Percentiles rank a stretch among this genome's conserved stretches.
phyloP scores from a whole-genome alignment of 2,113 vertebrate species.

The Oenanthe oenanthe region DNA sequence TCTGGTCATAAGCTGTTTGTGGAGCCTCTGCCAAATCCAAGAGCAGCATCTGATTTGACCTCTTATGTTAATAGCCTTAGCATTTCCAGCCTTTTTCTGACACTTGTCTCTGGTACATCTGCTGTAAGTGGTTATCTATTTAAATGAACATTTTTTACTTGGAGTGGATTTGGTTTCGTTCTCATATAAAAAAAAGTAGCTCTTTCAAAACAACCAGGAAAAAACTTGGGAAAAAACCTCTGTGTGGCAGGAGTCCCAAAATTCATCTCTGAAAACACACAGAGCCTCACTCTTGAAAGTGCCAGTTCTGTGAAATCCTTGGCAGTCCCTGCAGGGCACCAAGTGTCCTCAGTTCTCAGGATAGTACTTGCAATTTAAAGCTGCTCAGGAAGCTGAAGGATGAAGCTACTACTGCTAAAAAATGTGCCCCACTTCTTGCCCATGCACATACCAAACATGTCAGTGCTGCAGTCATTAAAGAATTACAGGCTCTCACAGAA shows the following conservation, averaged over 20 bases:
- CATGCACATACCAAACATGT: not conserved
- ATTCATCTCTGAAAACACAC: slow-evolving; percentile 55
- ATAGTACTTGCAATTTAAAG: slow-evolving; percentile 24
- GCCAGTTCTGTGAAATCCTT: slow-evolving; percentile 36
- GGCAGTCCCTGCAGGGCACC: slow-evolving; percentile 7
- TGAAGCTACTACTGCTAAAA: slow-evolving; percentile 6
- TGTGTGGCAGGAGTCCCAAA: slow-evolving; percentile 45
- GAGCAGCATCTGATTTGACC: not conserved
- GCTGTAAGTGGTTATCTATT: slow-evolving; percentile 28
- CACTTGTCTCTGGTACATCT: slow-evolving; percentile 14
- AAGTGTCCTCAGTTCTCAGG: slow-evolving; percentile 34
- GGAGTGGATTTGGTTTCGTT: slow-evolving; percentile 11
- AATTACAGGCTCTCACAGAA: slow-evolving; percentile 19
- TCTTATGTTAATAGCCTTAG: slow-evolving; percentile 25
- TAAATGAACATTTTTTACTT: slow-evolving; percentile 29
- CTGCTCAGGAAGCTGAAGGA: slow-evolving; percentile 11
- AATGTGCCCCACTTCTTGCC: not conserved
- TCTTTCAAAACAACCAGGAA: slow-evolving; percentile 30
- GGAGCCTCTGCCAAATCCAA: slow-evolving; percentile 5
- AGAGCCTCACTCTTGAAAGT: slow-evolving; percentile 6
- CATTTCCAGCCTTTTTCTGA: slow-evolving; percentile 26
- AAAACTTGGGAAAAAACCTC: slow-evolving; percentile 1
- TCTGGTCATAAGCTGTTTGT: not conserved
- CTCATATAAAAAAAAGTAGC: not conserved
- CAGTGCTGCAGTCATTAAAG: not conserved